A percentile compares a stretch with the other conserved stretches of the same genome.
Evolutionary conservation across 64 coral and sea anemone species (phyloP).

Genomic region (Montipora efflorescens): DNA sequence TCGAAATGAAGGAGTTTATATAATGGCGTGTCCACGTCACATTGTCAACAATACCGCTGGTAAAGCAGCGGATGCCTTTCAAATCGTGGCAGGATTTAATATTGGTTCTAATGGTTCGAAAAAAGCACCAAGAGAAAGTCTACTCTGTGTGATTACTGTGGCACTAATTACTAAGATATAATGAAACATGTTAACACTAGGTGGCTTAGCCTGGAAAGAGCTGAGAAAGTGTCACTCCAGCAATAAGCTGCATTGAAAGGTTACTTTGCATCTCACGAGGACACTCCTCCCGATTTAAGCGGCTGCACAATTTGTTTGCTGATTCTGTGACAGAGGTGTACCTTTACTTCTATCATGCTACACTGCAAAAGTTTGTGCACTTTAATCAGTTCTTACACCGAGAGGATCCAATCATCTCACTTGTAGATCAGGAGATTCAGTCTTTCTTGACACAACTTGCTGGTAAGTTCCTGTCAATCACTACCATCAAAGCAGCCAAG

Average conservation of each 20-base stretch:
- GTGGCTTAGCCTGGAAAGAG: constrained; percentile 71
- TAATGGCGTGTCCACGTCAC: too few species aligned
- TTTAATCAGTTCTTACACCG: constrained; percentile 45
- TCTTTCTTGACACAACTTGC: constrained; percentile 64
- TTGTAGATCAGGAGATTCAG: constrained; percentile 51
- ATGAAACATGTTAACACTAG: constrained; percentile 64
- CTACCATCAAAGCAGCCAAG: constrained; percentile 69
- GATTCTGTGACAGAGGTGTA: constrained; percentile 51
- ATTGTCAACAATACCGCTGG: too few species aligned
- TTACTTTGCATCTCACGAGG: constrained; percentile 64
- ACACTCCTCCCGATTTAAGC: constrained; percentile 35
- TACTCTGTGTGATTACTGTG: too few species aligned
- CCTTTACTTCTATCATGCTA: constrained; percentile 53
- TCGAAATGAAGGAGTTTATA: too few species aligned
- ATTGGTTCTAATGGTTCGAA: constrained; percentile 33
- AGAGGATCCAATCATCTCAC: constrained; percentile 49
- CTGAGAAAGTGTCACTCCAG: constrained; percentile 41
- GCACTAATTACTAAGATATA: constrained; percentile 39
- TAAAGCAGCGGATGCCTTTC: too few species aligned
- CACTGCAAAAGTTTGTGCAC: constrained; percentile 38
- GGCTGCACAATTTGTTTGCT: constrained; percentile 58
- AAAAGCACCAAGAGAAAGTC: constrained; percentile 65
- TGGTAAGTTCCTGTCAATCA: constrained; percentile 68
- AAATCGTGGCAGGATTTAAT: too few species aligned
- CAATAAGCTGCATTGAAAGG: constrained; percentile 60